Conservation (phyloP, 2,888 invertebrate genomes). For the Drosophila putrida region DNA sequence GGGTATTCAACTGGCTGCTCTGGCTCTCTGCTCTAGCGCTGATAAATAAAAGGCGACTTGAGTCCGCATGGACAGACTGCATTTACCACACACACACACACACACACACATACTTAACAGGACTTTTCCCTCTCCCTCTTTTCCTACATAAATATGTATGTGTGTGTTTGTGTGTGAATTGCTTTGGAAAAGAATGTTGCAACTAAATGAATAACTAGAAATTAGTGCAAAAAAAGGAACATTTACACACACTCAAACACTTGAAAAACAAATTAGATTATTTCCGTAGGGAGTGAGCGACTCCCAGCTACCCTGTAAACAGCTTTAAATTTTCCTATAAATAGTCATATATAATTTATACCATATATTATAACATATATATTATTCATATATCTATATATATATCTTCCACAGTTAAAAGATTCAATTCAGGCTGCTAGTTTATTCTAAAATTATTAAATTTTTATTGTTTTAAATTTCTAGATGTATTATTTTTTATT, state of each 20-base stretch:
- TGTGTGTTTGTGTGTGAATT: conserved; percentile 45
- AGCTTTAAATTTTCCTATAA: not conserved
- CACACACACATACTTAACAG: conserved; percentile 13
- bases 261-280: conserved; percentile 11
- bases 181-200: conserved; percentile 72
- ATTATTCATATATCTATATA: too few species aligned
- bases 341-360: too few species aligned
- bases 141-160: conserved; percentile 8
- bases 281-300: not conserved
- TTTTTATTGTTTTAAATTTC: too few species aligned
- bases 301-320: not conserved
- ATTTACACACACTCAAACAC: conserved; percentile 35
- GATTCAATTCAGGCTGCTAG: too few species aligned
- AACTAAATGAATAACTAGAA: conserved; percentile 80
- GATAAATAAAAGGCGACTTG: conserved; percentile 71
- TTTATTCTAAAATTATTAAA: too few species aligned
- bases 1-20: conserved; percentile 17
- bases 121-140: not conserved
- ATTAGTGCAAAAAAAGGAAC: conserved; percentile 73
- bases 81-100: conserved; percentile 24
- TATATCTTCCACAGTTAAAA: too few species aligned
- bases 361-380: too few species aligned
- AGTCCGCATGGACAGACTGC: conserved; percentile 37
- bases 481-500: too few species aligned
- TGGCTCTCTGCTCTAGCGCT: conserved; percentile 64